phyloP scores from a whole-genome alignment of 2,888 invertebrate genomes.

The Anodontia alba region DNA sequence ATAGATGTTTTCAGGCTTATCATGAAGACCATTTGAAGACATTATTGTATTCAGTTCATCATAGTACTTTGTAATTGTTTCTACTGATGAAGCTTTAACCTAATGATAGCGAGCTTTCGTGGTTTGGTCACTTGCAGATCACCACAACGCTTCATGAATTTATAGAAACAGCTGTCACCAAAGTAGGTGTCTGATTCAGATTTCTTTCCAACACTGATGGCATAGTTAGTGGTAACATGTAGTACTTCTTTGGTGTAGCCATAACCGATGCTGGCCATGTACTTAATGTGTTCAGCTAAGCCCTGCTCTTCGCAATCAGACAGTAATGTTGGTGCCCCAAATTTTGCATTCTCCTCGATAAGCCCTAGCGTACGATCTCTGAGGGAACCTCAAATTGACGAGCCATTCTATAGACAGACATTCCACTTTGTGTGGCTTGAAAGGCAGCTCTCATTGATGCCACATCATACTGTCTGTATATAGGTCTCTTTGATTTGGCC shows the following conservation, averaged over 20 bases:
- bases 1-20: not conserved
- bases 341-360: too few species aligned
- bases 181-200: not conserved
- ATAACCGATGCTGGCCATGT: constrained; percentile 15
- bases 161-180: not conserved
- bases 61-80: not conserved
- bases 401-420: not conserved
- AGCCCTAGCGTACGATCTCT: not conserved
- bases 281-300: too few species aligned
- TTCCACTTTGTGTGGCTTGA: not conserved
- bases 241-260: not conserved
- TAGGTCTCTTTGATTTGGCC: too few species aligned
- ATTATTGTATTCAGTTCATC: not conserved
- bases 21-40: not conserved
- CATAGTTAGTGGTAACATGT: not conserved
- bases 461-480: too few species aligned
- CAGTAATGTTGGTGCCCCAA: not conserved
- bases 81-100: not conserved
- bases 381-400: not conserved
- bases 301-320: not conserved
- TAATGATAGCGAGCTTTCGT: not conserved
- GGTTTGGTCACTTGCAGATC: not conserved
- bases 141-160: not conserved
- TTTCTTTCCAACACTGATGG: constrained; percentile 1
- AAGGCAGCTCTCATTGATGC: too few species aligned